Base-by-base conservation (phyloP, 2,888 invertebrate species). In the Bombyx huttoni region DNA sequence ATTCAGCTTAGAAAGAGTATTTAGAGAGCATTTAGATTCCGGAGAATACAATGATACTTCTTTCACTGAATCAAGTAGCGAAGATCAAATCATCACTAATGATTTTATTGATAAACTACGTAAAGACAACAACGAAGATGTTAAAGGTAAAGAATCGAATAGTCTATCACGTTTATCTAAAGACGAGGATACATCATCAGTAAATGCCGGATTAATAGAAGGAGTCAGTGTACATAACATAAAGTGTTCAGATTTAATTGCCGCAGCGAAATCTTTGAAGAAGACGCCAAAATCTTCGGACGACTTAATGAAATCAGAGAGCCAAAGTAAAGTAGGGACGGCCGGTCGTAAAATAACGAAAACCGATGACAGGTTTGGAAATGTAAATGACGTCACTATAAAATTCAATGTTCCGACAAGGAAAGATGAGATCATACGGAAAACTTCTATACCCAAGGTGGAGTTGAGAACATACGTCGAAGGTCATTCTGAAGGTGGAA, bases 381-480 rank as follows among this genome's bases (percentile, higher is more conserved):
- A n/a, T n/a, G n/a, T 86, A 58, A 76, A 79, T 10, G 84, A 79
- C 12, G 63, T 86, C 12, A 75, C 81, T 1, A 86, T 79, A 56
- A 78, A 77, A 60, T 60, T 86, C 1, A 81, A 81, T 57, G 78
- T 85, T 54, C 83, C 81, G 54, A 78, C 84, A 0, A 84, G 75
- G 59, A 73, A 67, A 64, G 83, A 86, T 9, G 84, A 75, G 61
- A 68, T 52, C 53, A 52, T 56, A 8, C 66, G 65, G 65, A 40
- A 40, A 40, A 40, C 40, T 54, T 56, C 54, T 8, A 78, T 75
- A 67, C 84, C 85, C 0, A 83, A 76, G 60, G 71, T 89, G 40
- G 83, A 86, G 70, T 85, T 89, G 35, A 78, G 81, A 58, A 78
- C 87, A 0, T 89, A 89, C 53, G 67, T 62, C 12, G 87, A 82